A percentile compares a stretch with the other conserved stretches of the same genome.
phyloP scores from a whole-genome alignment of 2,113 vertebrate species.

The Jaculus jaculus region DNA sequence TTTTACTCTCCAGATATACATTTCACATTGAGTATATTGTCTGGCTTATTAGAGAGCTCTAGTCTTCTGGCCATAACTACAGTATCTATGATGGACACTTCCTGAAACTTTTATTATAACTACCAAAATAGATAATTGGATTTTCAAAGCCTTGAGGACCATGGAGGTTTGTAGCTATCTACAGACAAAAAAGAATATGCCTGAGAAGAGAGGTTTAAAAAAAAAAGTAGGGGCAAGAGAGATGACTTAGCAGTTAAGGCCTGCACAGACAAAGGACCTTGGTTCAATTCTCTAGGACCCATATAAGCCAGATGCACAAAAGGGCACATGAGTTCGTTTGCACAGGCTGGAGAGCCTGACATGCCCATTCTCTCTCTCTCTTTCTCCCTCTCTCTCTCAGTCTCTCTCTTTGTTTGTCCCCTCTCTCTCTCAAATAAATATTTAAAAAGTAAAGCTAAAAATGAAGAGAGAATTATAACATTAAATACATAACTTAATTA shows the following conservation, averaged over 20 bases:
- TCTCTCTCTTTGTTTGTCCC: no score
- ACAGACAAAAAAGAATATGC: background rate
- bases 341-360: no score
- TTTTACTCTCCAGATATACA: background rate
- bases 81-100: background rate
- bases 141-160: background rate
- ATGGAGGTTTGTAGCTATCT: background rate
- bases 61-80: background rate
- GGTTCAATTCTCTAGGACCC: no score
- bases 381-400: no score
- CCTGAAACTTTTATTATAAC: background rate
- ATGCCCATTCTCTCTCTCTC: no score
- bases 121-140: background rate
- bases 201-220: background rate
- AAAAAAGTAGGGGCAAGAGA: background rate
- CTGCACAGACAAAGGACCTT: no score
- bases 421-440: no score
- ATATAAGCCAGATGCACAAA: no score
- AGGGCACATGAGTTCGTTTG: no score
- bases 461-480: background rate
- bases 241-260: no score
- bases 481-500: background rate
- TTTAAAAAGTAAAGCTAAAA: background rate
- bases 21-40: background rate
- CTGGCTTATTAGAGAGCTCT: background rate